Percentiles rank a stretch among this genome's conserved stretches.
Conservation (phyloP, 2,888 invertebrate species). For the Idaea dimidiata region DNA sequence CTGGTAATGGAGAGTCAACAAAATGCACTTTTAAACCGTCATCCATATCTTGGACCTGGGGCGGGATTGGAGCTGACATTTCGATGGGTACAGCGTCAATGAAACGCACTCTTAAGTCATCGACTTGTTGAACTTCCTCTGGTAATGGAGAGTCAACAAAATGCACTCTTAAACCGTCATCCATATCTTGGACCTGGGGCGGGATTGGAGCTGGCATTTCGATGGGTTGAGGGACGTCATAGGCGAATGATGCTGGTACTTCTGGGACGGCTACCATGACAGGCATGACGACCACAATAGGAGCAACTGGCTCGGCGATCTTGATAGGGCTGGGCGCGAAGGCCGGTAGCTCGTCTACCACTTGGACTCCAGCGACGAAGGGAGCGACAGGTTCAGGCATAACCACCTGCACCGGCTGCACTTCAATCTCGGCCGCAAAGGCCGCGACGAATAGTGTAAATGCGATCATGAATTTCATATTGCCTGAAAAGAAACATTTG, state of each 20-base stretch:
- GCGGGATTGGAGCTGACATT: too few relatives aligned
- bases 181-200: not conserved
- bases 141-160: not conserved
- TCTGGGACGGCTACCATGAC: not conserved
- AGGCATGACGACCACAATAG: not conserved
- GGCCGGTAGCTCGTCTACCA: constrained; percentile 7
- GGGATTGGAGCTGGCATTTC: not conserved
- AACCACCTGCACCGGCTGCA: constrained; percentile 15
- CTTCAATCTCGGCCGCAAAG: constrained; percentile 35
- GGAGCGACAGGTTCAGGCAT: constrained; percentile 12
- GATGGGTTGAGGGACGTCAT: not conserved
- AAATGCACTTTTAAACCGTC: constrained; percentile 4
- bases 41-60: too few relatives aligned
- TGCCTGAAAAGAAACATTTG: constrained; percentile 38
- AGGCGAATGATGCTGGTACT: not conserved
- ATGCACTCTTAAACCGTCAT: constrained; percentile 3
- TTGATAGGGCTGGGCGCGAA: not conserved
- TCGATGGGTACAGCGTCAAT: not conserved
- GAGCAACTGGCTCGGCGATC: not conserved
- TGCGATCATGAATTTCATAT: constrained; percentile 58
- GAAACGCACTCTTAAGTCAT: not conserved
- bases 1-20: not conserved
- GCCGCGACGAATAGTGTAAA: constrained; percentile 53
- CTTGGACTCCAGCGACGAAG: constrained; percentile 5
- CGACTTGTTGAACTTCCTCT: not conserved